Evolutionary conservation across 2,888 invertebrate species (phyloP), one percentile per base, ranked within the genome.

Genomic region (Marronus borbonicus): DNA sequence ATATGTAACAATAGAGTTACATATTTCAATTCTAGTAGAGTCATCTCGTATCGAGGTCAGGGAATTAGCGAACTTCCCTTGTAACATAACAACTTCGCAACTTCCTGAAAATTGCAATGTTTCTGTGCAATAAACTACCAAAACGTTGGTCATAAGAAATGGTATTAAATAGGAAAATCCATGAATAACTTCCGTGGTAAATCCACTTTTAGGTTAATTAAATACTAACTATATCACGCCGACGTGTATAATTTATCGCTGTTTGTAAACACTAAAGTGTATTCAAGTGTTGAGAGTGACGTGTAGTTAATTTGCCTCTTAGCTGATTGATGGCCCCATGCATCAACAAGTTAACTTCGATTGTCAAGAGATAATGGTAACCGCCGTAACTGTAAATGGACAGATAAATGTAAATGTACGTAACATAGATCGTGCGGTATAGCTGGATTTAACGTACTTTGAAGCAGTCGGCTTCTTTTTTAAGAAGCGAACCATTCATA

Each of bases 311-410:
- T 70, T 70, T 70, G 36, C 55, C 55, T 55, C 28, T 55, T 55
- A 31, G 17, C 70, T 70, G 70, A 70, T 70, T 70, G 70, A 70
- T 55, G 70, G 36, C 55, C n/a, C 17, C 39, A 70, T 36, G 55
- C 55, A 52, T 70, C 70, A 70, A 70, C 55, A 36, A 70, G 70
- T 70, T 70, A 55, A 55, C 31, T 70, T 24, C 58, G 70, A 70
- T 70, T 70, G 55, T 55, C 70, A 31, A 31, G 24, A 70, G 55
- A 70, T 70, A 70, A 49, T 28, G 28, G 49, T 50, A 58, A 69
- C 50, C 36, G 36, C 36, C n/a, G 49, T 70, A 70, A 70, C 70
- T 70, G 70, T 70, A 70, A 70, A 70, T 55, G 39, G 24, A 12
- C 44, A 44, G 39, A 10, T 44, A 36, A 5, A 12, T 2, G 44